A percentile compares a stretch with the other conserved stretches of the same genome.
Evolutionary conservation across 2,888 invertebrate genomes (phyloP).

Genomic region (Chrysolina americana): DNA sequence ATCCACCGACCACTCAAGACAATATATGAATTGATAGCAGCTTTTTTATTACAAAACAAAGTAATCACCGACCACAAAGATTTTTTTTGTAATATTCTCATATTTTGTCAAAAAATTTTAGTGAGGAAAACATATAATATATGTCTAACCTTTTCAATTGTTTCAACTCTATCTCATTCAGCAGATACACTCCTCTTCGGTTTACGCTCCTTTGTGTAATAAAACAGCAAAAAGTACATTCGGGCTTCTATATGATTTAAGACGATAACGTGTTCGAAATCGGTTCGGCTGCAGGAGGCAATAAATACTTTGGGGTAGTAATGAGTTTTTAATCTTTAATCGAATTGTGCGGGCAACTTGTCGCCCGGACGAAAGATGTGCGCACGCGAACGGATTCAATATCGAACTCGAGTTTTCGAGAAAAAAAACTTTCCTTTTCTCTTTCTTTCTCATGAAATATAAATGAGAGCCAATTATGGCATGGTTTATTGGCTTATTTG

Average conservation of each 20-base stretch:
- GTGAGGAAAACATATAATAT: too few species aligned
- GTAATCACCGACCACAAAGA: too few species aligned
- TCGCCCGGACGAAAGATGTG: slow-evolving; percentile 3
- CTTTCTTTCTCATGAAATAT: slow-evolving; percentile 9
- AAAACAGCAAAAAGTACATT: slow-evolving; percentile 11
- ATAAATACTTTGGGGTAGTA: slow-evolving; percentile 18
- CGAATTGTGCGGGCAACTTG: slow-evolving; percentile 21
- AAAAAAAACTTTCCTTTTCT: not conserved
- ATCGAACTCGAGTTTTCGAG: not conserved
- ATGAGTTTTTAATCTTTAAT: slow-evolving; percentile 22
- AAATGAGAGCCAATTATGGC: slow-evolving; percentile 21
- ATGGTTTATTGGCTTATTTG: slow-evolving; percentile 15
- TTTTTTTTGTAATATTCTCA: too few species aligned
- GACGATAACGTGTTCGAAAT: slow-evolving; percentile 21
- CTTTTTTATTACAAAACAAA: too few species aligned
- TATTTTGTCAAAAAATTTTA: too few species aligned
- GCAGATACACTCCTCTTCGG: not conserved
- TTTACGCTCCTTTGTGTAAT: not conserved
- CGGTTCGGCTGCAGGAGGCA: slow-evolving; percentile 16
- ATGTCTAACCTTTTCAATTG: not conserved
- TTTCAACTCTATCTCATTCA: slow-evolving; percentile 13
- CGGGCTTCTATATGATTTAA: slow-evolving; percentile 15
- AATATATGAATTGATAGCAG: too few species aligned
- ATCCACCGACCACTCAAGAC: too few species aligned
- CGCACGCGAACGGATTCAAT: not conserved